These are phyloP conservation scores for Blennius ocellaris DNA, from an alignment of 2,113 vertebrate species.

Conservation along the genomic window DNA sequence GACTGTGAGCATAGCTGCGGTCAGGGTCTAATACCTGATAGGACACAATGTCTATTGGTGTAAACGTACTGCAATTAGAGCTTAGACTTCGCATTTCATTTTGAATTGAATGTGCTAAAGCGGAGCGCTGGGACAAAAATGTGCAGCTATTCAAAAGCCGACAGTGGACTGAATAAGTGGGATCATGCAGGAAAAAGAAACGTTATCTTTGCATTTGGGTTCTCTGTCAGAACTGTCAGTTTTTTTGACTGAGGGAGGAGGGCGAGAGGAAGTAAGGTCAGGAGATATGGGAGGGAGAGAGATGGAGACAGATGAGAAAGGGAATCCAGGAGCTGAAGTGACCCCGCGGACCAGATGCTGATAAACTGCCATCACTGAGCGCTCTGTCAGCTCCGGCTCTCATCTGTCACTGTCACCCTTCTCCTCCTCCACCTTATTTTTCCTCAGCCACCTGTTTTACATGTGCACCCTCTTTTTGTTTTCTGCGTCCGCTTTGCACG, in stretches of 20 bases:
- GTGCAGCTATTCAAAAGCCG: slow-evolving; percentile 2
- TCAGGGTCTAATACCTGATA: too few species aligned
- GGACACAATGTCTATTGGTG: too few species aligned
- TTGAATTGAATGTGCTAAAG: slow-evolving; percentile 2
- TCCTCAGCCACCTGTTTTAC: slow-evolving; percentile 3
- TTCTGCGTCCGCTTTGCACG: neutral
- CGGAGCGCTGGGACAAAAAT: neutral
- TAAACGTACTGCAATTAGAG: neutral
- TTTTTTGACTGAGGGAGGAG: slow-evolving; percentile 17
- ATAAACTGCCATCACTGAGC: slow-evolving; percentile 69
- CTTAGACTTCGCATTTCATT: neutral
- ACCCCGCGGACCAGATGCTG: slow-evolving; percentile 69
- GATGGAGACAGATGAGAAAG: slow-evolving; percentile 64
- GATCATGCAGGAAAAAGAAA: slow-evolving; percentile 5
- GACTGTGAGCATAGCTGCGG: too few species aligned
- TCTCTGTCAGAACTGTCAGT: slow-evolving; percentile 47
- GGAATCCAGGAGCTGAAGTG: slow-evolving; percentile 59
- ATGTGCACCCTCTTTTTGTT: neutral
- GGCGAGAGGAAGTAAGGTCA: slow-evolving; percentile 33
- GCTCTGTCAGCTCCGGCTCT: slow-evolving; percentile 60
- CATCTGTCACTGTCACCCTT: slow-evolving; percentile 68
- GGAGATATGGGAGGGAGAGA: slow-evolving; percentile 39
- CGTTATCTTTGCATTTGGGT: slow-evolving; percentile 25
- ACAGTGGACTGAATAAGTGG: slow-evolving; percentile 19
- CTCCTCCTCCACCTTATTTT: slow-evolving; percentile 19